Percentiles rank a stretch among this genome's conserved stretches.
Conservation (phyloP, 2,113 vertebrate species). For the Tyto alba region DNA sequence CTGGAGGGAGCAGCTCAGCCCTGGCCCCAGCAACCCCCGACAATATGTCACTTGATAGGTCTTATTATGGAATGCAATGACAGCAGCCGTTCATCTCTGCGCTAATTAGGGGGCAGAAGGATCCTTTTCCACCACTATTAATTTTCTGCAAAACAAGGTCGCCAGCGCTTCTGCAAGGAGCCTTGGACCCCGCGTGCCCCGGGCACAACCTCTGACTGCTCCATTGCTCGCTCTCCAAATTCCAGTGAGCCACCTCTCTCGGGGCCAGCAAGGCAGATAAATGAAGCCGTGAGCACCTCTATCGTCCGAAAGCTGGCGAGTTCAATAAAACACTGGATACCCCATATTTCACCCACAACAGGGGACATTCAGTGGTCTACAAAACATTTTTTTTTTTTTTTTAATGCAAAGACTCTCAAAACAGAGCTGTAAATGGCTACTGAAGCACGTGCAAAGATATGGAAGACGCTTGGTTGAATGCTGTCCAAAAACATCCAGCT, state of each 20-base stretch:
- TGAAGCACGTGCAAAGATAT: background rate
- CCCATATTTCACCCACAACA: background rate
- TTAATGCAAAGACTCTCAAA: background rate
- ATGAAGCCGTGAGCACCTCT: accelerated
- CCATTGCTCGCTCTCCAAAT: accelerated
- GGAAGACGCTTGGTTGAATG: background rate
- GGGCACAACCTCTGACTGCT: background rate
- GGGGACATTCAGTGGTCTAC: background rate
- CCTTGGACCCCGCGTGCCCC: background rate
- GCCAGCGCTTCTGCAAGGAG: background rate
- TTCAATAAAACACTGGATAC: background rate
- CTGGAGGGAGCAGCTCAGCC: accelerated
- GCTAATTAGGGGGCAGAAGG: accelerated
- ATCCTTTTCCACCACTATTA: background rate
- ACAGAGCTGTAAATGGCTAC: background rate
- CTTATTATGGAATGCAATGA: accelerated
- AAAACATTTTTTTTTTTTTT: accelerated
- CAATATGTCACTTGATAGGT: accelerated
- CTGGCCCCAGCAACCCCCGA: background rate
- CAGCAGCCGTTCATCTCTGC: background rate
- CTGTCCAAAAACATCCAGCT: background rate
- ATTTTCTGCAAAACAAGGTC: background rate
- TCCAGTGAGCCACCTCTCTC: background rate
- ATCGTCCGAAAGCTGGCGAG: accelerated
- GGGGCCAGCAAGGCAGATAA: background rate